A percentile compares a stretch with the other conserved stretches of the same genome.
phyloP scores from a whole-genome alignment of 2,888 invertebrate genomes.

The Megaustenia siamemsis region DNA sequence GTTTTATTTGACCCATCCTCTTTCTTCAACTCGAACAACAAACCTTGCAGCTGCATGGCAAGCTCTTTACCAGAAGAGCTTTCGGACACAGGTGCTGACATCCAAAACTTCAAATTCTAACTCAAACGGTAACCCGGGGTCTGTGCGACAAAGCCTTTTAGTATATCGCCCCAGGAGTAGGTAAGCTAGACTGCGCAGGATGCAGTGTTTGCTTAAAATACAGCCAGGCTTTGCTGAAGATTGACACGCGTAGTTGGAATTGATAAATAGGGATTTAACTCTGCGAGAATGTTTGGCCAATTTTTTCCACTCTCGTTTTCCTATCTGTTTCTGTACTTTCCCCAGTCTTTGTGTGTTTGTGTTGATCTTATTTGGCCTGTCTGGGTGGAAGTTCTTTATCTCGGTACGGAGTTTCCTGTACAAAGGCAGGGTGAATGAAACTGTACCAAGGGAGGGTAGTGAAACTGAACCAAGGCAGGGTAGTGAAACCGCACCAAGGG shows the following conservation, averaged over 20 bases:
- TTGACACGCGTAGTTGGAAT: not conserved
- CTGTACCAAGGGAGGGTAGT: no score
- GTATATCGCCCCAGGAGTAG: not conserved
- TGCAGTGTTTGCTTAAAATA: not conserved
- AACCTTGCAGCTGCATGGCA: not conserved
- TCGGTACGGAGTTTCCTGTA: no score
- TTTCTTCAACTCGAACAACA: no score
- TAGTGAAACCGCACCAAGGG: no score
- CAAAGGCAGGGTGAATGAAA: no score
- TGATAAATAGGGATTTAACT: not conserved
- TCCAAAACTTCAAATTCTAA: no score
- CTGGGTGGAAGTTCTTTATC: no score
- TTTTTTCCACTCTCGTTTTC: not conserved
- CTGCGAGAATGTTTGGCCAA: not conserved
- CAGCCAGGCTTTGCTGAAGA: not conserved
- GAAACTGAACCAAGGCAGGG: no score
- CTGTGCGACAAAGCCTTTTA: not conserved
- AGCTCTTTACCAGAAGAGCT: not conserved
- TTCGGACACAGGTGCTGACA: not conserved
- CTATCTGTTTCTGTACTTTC: not conserved
- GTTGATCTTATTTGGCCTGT: not conserved
- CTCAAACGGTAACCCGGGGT: not conserved
- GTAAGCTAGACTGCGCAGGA: not conserved
- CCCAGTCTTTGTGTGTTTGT: not conserved
- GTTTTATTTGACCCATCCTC: no score